Evolutionary conservation across 2,113 vertebrate genomes (phyloP), one percentile per base, ranked within the genome.

Genomic region (Xenotilapia leptura): DNA sequence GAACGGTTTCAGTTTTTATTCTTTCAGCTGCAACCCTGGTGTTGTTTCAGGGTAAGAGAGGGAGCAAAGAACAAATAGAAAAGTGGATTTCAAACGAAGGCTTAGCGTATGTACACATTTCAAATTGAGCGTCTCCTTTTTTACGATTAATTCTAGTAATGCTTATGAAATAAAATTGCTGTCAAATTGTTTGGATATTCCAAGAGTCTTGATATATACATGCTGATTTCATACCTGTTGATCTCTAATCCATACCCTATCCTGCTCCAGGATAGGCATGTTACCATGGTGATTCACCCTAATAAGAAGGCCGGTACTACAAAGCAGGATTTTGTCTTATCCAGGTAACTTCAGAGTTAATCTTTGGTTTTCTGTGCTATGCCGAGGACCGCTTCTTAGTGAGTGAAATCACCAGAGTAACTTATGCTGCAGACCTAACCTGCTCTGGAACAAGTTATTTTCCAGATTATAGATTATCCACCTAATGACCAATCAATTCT

Each of bases 181-280:
- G 19, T 68, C 11, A 40, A 68, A 68, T 68, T 68, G 62, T 40
- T 68, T 40, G 19, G 1, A 12, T 65, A 5, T n/a, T 38, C 60
- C 31, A 65, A 65, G 17, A n/a, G 60, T 65, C 10, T n/a, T 38
- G 10, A 38, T 13, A n/a, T 5, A n/a, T 7, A 0, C 31, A 12
- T 65, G 60, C 60, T 65, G 17, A 62, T 62, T 65, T 65, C 33
- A 13, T 65, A 38, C 1, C 6, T 65, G 60, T 38, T 38, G 19
- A 40, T 68, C 62, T 38, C 1, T 68, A 68, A 68, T 21, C 62
- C 11, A 68, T 13, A 68, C 33, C 60, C 17, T 68, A 4, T 68
- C 33, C 33, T 21, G 62, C 19, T 40, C 1, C 0, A 40, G 1
- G 4, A 65, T n/a, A 38, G 0, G 33, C 19, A 40, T 21, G 33